These are phyloP conservation scores for Sebastes kiyomatsui DNA, from an alignment of 2,797 vertebrate species.

Conservation along the genomic window DNA sequence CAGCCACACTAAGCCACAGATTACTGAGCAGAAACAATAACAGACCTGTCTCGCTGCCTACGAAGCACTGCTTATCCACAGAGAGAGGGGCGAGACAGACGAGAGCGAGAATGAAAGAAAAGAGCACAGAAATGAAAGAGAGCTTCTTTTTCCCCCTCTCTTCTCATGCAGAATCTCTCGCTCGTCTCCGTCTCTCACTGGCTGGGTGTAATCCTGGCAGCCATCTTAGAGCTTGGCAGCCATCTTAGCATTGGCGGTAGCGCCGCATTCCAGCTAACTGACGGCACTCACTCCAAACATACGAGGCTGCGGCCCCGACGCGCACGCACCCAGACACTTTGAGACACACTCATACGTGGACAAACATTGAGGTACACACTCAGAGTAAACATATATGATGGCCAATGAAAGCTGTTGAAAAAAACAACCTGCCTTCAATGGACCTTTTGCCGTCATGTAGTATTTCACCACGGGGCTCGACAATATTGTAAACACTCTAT, in stretches of 20 bases:
- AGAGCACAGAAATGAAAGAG: constrained; percentile 64
- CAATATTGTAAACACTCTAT: constrained; percentile 49
- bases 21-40: constrained; percentile 85
- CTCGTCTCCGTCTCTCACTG: constrained; percentile 73
- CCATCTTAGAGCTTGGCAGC: constrained; percentile 96
- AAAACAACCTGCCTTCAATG: constrained; percentile 70
- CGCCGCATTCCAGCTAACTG: constrained; percentile 86
- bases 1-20: constrained; percentile 83
- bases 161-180: constrained; percentile 64
- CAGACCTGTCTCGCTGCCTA: constrained; percentile 81
- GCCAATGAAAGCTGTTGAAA: constrained; percentile 77
- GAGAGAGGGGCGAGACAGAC: constrained; percentile 66
- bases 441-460: constrained; percentile 59
- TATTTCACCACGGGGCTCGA: constrained; percentile 66
- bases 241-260: constrained; percentile 93
- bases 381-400: constrained; percentile 76
- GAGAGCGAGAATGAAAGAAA: constrained; percentile 48
- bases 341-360: constrained; percentile 53
- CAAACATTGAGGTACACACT: constrained; percentile 67
- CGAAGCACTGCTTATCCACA: constrained; percentile 76
- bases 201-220: constrained; percentile 88
- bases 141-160: constrained; percentile 59
- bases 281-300: constrained; percentile 82
- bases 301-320: constrained; percentile 67
- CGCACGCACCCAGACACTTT: constrained; percentile 66